Percentiles rank a stretch among this genome's conserved stretches.
phyloP scores from a whole-genome alignment of 1,140 invertebrate species.

The Phymastichus coffea region DNA sequence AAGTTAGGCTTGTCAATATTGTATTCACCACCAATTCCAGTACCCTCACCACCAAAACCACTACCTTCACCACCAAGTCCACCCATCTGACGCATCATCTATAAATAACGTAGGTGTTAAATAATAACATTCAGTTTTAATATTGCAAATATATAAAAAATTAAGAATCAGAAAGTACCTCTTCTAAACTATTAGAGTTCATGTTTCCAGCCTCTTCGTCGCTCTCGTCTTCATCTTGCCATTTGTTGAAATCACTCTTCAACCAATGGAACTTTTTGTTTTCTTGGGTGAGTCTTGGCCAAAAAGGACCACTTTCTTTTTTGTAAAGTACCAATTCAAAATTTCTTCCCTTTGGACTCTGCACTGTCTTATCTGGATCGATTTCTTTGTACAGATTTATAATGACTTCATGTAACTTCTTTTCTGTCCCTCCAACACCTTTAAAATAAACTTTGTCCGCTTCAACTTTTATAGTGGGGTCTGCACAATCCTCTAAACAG shows the following conservation, averaged over 20 bases:
- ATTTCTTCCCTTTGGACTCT: conserved; percentile 60
- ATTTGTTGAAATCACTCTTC: conserved; percentile 95
- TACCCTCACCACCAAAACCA: conserved; percentile 49
- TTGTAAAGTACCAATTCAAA: conserved; percentile 62
- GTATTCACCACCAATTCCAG: too few species aligned
- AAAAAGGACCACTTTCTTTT: conserved; percentile 78
- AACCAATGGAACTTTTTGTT: conserved; percentile 93
- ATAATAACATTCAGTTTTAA: not conserved
- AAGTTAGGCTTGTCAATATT: conserved; percentile 58
- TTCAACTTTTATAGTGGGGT: conserved; percentile 81
- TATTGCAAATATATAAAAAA: not conserved
- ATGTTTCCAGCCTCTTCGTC: conserved; percentile 62
- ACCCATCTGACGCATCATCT: conserved; percentile 65
- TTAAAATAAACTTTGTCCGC: conserved; percentile 80
- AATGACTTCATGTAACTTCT: conserved; percentile 81
- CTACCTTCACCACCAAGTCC: conserved; percentile 49
- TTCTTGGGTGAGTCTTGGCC: conserved; percentile 85
- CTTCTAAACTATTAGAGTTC: conserved; percentile 57
- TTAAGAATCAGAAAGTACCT: conserved; percentile 51
- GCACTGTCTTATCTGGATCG: conserved; percentile 72
- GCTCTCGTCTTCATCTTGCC: conserved; percentile 91
- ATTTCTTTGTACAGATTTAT: conserved; percentile 83
- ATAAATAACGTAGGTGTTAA: conserved; percentile 4
- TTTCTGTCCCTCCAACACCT: conserved; percentile 81
- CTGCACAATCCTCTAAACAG: conserved; percentile 85